Conservation (phyloP, 2,888 invertebrate species). For the Andrena haemorrhoa region DNA sequence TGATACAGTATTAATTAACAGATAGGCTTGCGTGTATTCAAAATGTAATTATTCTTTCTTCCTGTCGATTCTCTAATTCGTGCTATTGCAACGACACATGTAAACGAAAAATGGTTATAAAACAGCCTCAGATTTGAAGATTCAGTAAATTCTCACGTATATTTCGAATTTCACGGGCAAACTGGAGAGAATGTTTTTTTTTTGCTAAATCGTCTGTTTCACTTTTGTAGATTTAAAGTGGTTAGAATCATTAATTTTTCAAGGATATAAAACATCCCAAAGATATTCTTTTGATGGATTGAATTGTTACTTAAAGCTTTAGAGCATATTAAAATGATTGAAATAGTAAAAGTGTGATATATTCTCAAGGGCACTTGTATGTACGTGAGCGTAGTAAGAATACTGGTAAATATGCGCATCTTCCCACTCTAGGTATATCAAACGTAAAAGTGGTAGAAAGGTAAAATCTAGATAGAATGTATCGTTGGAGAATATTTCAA, state of each 20-base stretch:
- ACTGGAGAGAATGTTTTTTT: not conserved
- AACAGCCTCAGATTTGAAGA: conserved; percentile 1
- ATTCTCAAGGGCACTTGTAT: too few relatives aligned
- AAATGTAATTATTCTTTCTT: conserved; percentile 30
- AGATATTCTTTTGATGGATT: conserved; percentile 2
- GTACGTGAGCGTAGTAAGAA: too few relatives aligned
- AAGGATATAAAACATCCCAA: conserved; percentile 1
- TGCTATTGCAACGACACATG: conserved; percentile 20
- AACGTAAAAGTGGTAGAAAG: too few relatives aligned
- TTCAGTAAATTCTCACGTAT: not conserved
- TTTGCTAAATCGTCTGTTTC: not conserved
- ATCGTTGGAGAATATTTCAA: too few relatives aligned
- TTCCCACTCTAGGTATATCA: too few relatives aligned
- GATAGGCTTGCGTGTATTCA: conserved; percentile 41
- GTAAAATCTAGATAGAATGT: too few relatives aligned
- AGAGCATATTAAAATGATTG: not conserved
- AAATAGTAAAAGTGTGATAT: not conserved
- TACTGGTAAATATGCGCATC: too few relatives aligned
- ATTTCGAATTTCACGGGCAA: conserved; percentile 3
- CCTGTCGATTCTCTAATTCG: conserved; percentile 21
- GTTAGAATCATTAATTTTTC: not conserved
- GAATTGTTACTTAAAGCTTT: not conserved
- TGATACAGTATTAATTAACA: conserved; percentile 56
- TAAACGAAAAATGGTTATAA: conserved; percentile 11
- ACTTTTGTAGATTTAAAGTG: not conserved